phyloP scores from a whole-genome alignment of 2,888 invertebrate species.

The Psylliodes chrysocephalus region DNA sequence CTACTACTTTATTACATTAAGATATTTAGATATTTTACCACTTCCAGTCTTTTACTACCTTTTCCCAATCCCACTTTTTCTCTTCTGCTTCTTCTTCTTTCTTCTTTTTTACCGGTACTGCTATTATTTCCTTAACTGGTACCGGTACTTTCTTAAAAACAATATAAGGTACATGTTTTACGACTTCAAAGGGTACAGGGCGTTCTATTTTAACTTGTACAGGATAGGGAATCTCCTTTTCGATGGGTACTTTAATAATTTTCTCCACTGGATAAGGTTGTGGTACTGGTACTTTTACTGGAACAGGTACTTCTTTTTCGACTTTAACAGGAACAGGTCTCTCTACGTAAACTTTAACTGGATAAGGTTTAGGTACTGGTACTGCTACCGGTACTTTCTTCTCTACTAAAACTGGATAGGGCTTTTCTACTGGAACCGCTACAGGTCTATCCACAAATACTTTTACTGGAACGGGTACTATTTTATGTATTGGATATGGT shows the following conservation, averaged over 20 bases:
- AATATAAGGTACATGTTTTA: slow-evolving; percentile 58
- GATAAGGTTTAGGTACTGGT: slow-evolving; percentile 76
- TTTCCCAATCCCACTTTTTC: slow-evolving; percentile 26
- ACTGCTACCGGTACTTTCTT: slow-evolving; percentile 75
- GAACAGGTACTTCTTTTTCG: slow-evolving; percentile 72
- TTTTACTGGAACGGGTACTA: slow-evolving; percentile 62
- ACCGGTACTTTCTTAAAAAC: slow-evolving; percentile 44
- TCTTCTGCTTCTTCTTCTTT: slow-evolving; percentile 6
- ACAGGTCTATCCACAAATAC: slow-evolving; percentile 29
- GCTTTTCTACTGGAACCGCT: slow-evolving; percentile 60
- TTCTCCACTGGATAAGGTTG: slow-evolving; percentile 72
- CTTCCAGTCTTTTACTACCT: slow-evolving; percentile 10
- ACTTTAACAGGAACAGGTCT: slow-evolving; percentile 69
- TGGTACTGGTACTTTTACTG: slow-evolving; percentile 69
- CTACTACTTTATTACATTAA: no score
- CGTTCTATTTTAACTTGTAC: slow-evolving; percentile 58
- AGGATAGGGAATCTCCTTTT: slow-evolving; percentile 76
- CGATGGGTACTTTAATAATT: slow-evolving; percentile 77
- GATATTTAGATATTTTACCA: slow-evolving; percentile 4
- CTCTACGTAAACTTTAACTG: slow-evolving; percentile 65
- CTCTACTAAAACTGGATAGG: slow-evolving; percentile 73
- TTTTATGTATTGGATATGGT: slow-evolving; percentile 75
- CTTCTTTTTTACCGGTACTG: slow-evolving; percentile 33
- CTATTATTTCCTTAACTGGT: slow-evolving; percentile 40
- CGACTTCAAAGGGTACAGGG: slow-evolving; percentile 34